Base-by-base conservation (phyloP, 2,888 invertebrate species). In the Pediacus dermestoides region DNA sequence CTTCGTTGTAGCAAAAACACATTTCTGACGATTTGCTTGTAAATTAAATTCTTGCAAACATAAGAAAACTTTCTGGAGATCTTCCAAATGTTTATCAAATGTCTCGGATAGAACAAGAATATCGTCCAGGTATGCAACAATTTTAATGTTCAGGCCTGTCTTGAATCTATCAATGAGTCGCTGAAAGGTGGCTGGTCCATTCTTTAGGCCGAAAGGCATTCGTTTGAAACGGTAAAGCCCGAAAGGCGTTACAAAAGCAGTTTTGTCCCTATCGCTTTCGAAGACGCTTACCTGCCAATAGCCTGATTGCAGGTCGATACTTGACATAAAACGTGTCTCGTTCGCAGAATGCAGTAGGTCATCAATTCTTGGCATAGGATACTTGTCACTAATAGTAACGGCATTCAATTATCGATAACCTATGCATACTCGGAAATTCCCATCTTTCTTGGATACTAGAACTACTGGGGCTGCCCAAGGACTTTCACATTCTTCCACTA, bases 81-180 rank as follows among this genome's bases (percentile, higher is more conserved):
- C 50, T n/a, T 23, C 13, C 3, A 55, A 3, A 35, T 58, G 54
- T 30, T 52, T 30, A 4, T 55, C 44, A 30, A 53, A 53, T 1
- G 44, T 36, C 2, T 25, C 8, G 6, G 48, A 52, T 12, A 55
- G 11, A 2, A 53, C 10, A 4, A 55, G 48, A 2, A 56, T 16
- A 30, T 57, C 52, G 25, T 55, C 52, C n/a, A 55, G 28, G 25
- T 53, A 54, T 2, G 35, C 41, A 2, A 52, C n/a, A n/a, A n/a
- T n/a, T n/a, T n/a, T n/a, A n/a, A n/a, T n/a, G n/a, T n/a, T n/a
- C n/a, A n/a, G n/a, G n/a, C n/a, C n/a, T n/a, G n/a, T n/a, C n/a
- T n/a, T n/a, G n/a, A n/a, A n/a, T n/a, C n/a, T n/a, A n/a, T 51
- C 48, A 4, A 54, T 49, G 10, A 48, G 34, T 4, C 52, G 32